phyloP scores from a whole-genome alignment of 2,888 invertebrate species.

The Synergus laeviventris region DNA sequence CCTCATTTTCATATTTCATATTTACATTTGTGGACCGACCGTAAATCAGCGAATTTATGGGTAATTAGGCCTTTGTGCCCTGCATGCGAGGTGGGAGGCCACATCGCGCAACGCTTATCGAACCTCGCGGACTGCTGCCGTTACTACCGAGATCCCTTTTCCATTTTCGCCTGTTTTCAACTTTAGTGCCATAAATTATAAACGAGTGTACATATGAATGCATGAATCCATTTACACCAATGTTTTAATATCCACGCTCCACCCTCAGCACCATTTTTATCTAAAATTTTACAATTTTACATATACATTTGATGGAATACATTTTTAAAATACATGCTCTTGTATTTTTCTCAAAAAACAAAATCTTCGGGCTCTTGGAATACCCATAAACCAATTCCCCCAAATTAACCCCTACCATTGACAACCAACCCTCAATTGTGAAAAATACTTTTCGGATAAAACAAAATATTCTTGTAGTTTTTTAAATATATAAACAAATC shows the following conservation, averaged over 20 bases:
- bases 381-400: no score
- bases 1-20: conserved; percentile 77
- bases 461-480: no score
- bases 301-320: no score
- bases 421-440: no score
- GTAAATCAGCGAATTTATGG: conserved; percentile 75
- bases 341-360: no score
- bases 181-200: conserved; percentile 27
- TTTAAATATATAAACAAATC: no score
- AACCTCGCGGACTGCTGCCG: conserved; percentile 52
- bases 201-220: conserved; percentile 7
- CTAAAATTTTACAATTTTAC: background rate
- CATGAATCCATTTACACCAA: conserved; percentile 26
- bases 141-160: conserved; percentile 42
- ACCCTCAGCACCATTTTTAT: background rate
- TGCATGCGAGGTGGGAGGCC: conserved; percentile 53
- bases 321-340: no score
- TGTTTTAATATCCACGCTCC: conserved; percentile 12
- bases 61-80: conserved; percentile 74
- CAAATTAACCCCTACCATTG: no score
- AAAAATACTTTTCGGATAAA: no score
- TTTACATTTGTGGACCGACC: conserved; percentile 74
- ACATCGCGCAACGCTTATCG: conserved; percentile 52
- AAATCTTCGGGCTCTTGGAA: no score
- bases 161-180: conserved; percentile 29